phyloP scores from a whole-genome alignment of 2,797 vertebrate species.

The Pteropus rufus region DNA sequence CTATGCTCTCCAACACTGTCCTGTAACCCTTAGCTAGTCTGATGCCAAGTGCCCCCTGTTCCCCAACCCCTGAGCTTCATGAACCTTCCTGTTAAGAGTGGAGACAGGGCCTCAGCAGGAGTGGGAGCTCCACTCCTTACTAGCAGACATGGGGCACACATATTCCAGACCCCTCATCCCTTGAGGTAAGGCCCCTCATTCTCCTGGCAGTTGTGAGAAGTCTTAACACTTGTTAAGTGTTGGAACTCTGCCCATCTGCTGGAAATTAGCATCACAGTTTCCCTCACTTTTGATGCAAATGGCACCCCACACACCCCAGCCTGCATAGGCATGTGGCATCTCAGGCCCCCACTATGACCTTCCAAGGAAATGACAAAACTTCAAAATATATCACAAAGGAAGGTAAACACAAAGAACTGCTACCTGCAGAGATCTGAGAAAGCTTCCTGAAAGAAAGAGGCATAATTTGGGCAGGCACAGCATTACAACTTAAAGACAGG shows the following conservation, averaged over 20 bases:
- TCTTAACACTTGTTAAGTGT: not conserved
- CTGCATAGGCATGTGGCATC: not conserved
- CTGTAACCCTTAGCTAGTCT: not conserved
- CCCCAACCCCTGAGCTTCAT: not conserved
- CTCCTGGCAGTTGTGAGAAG: not conserved
- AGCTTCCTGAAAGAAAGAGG: not conserved
- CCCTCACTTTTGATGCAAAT: not conserved
- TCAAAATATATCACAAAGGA: not conserved
- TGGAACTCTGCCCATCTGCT: not conserved
- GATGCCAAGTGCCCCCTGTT: not conserved
- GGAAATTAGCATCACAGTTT: not conserved
- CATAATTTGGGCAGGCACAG: not conserved
- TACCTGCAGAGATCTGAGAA: not conserved
- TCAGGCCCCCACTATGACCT: not conserved
- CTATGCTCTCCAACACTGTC: not conserved
- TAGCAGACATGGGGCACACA: not conserved
- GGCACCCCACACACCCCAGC: not conserved
- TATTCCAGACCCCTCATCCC: not conserved
- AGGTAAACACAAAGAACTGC: not conserved
- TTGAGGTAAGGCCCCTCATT: not conserved
- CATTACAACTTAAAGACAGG: not conserved
- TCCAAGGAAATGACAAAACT: not conserved
- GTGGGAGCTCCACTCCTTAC: not conserved
- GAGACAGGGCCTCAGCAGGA: not conserved
- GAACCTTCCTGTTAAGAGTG: not conserved